Conservation (phyloP, 2,113 vertebrate genomes). For the Muntiacus muntjak region DNA sequence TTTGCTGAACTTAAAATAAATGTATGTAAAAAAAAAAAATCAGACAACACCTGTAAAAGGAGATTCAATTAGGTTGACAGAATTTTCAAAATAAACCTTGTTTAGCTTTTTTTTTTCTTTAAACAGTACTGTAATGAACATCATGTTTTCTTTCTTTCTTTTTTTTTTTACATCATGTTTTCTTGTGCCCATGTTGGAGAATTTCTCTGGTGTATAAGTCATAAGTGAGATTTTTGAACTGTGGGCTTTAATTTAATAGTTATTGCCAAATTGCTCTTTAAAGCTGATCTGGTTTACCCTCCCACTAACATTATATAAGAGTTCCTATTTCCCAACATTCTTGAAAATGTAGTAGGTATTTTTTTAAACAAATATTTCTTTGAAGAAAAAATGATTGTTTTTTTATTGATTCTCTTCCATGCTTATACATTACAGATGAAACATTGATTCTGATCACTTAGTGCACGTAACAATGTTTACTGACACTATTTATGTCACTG, state of each 20-base stretch:
- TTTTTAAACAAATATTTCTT: not conserved
- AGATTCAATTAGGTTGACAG: not conserved
- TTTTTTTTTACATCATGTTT: not conserved
- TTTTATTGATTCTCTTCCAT: not conserved
- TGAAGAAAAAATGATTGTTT: not conserved
- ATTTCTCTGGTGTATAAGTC: not conserved
- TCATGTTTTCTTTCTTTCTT: not conserved
- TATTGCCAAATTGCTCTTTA: not conserved
- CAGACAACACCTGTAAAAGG: not conserved
- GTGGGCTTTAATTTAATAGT: not conserved
- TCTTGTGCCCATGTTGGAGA: not conserved
- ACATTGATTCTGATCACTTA: not conserved
- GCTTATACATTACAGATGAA: not conserved
- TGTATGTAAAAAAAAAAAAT: not conserved
- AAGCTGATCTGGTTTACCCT: not conserved
- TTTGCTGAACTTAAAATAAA: not conserved
- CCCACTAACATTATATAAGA: not conserved
- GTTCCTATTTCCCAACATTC: not conserved
- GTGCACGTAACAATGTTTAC: not conserved
- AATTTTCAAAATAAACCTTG: slow-evolving; percentile 12
- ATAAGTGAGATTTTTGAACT: not conserved
- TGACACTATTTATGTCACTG: not conserved
- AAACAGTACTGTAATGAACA: not conserved
- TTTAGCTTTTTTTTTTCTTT: not conserved
- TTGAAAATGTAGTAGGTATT: not conserved